phyloP scores from a whole-genome alignment of 2,113 vertebrate species.

The Halichoeres trimaculatus region DNA sequence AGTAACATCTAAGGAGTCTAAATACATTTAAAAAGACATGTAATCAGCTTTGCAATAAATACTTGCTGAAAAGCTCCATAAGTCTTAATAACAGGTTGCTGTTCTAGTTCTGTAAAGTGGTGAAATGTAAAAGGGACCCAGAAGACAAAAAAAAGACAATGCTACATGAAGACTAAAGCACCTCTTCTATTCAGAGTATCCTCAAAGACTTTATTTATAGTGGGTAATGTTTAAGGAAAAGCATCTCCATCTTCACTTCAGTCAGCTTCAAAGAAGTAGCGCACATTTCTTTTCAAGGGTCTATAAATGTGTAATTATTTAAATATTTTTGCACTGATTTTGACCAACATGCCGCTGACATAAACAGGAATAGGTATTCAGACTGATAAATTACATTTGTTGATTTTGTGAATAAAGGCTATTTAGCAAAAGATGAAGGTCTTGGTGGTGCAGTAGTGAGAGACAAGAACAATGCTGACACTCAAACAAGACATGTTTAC shows the following conservation, averaged over 20 bases:
- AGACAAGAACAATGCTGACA: background rate
- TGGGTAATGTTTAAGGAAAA: constrained; percentile 12
- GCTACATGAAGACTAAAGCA: constrained; percentile 25
- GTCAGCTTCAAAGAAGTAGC: background rate
- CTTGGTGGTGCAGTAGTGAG: background rate
- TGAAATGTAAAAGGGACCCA: constrained; percentile 38
- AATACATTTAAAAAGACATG: constrained; percentile 46
- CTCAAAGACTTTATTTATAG: constrained; percentile 33
- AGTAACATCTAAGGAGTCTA: constrained; percentile 28
- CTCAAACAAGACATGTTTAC: background rate
- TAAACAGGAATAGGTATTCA: background rate
- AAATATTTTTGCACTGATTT: constrained; percentile 18
- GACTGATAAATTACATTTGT: constrained; percentile 2
- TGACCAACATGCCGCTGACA: background rate
- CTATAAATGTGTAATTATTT: background rate
- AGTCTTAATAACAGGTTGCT: constrained; percentile 56
- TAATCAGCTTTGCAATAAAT: constrained; percentile 58
- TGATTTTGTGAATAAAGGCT: background rate
- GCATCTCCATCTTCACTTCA: background rate
- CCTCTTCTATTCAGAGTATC: constrained; percentile 28
- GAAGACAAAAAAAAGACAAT: constrained; percentile 19
- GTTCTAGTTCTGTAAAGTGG: constrained; percentile 54
- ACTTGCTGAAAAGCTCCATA: constrained; percentile 51
- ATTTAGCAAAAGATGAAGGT: background rate
- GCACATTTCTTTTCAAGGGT: constrained; percentile 10